Evolutionary conservation across 2,113 vertebrate genomes (phyloP).

Genomic region (rat (Rattus norvegicus)): DNA sequence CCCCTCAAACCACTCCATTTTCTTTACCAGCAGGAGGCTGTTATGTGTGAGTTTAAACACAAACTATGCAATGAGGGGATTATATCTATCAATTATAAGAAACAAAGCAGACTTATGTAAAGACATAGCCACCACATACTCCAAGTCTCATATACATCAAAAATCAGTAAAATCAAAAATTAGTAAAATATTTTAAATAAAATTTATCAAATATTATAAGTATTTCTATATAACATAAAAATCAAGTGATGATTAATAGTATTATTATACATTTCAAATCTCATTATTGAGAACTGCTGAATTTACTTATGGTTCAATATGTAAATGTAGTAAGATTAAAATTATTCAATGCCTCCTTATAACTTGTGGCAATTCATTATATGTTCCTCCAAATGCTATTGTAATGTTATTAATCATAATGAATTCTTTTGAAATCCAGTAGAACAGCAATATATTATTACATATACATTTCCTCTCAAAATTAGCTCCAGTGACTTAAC

Average conservation of each 20-base stretch:
- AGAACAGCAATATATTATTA: conserved; percentile 74
- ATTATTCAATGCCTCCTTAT: conserved; percentile 72
- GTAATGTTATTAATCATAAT: conserved; percentile 81
- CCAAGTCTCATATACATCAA: conserved; percentile 18
- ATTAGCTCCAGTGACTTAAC: conserved; percentile 73
- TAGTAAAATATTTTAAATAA: conserved; percentile 66
- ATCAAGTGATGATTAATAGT: conserved; percentile 68
- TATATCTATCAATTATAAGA: conserved; percentile 55
- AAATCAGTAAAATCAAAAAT: conserved; percentile 56
- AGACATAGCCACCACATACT: neutral
- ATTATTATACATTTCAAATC: conserved; percentile 66
- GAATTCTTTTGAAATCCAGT: conserved; percentile 75
- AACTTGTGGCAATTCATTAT: conserved; percentile 78
- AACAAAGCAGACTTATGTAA: conserved; percentile 42
- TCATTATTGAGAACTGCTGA: conserved; percentile 69
- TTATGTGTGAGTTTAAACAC: conserved; percentile 48
- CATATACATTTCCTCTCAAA: conserved; percentile 74
- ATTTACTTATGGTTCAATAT: conserved; percentile 73
- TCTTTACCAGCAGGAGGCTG: conserved; percentile 44
- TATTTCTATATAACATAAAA: conserved; percentile 46
- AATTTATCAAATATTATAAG: conserved; percentile 43
- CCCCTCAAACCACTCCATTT: neutral
- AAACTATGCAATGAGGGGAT: conserved; percentile 14
- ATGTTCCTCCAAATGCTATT: conserved; percentile 70
- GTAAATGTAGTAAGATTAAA: conserved; percentile 77